Percentiles rank a stretch among this genome's conserved stretches.
These are phyloP conservation scores for Dryobates pubescens DNA, from an alignment of 2,797 vertebrate genomes.

Conservation along the genomic window DNA sequence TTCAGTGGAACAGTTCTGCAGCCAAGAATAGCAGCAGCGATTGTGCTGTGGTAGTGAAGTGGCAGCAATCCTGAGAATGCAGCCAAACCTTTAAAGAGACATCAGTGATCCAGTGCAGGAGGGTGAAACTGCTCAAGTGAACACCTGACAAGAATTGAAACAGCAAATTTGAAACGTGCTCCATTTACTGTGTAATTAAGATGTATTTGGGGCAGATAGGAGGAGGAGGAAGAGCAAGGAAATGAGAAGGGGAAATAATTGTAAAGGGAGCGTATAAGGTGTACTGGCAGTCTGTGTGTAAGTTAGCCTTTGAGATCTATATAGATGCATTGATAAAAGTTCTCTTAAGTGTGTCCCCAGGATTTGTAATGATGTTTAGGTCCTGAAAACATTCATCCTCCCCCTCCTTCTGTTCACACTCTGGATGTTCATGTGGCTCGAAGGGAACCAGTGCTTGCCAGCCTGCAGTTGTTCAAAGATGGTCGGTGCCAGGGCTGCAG, in stretches of 20 bases:
- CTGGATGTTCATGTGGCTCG: background rate
- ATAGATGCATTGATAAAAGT: rapidly evolving
- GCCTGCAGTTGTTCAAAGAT: background rate
- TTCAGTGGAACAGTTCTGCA: background rate
- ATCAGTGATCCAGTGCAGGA: background rate
- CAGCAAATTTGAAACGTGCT: background rate
- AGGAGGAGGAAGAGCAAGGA: background rate
- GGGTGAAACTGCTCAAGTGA: background rate
- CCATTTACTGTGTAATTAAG: background rate
- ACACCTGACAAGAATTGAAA: background rate
- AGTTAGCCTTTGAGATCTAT: background rate
- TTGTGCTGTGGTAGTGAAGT: slow-evolving; percentile 4
- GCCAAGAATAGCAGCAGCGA: slow-evolving; percentile 36
- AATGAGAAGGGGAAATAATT: background rate
- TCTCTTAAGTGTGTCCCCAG: rapidly evolving
- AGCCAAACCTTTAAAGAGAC: slow-evolving; percentile 6
- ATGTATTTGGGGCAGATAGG: slow-evolving; percentile 39
- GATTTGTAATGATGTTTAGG: background rate
- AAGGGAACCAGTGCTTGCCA: background rate
- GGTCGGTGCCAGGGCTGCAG: background rate
- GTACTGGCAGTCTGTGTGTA: background rate
- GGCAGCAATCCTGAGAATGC: background rate
- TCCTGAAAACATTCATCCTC: background rate
- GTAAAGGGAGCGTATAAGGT: background rate
- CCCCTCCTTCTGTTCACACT: background rate